These are phyloP conservation scores for Rotaria socialis DNA, from an alignment of 2,888 invertebrate species.

Conservation along the genomic window DNA sequence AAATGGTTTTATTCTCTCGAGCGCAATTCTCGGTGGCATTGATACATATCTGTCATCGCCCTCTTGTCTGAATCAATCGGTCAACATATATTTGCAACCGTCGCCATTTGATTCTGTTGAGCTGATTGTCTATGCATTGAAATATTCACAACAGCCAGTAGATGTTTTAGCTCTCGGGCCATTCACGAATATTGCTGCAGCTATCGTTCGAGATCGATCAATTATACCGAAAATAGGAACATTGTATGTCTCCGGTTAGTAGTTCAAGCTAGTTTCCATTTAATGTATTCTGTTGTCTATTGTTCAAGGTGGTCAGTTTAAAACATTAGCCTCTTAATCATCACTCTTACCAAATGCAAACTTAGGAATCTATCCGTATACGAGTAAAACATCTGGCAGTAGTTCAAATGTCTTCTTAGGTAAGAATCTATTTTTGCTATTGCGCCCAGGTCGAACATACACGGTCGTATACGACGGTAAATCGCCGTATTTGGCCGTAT, in stretches of 20 bases:
- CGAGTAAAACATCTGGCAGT: background rate
- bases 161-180: background rate
- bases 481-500: too few species aligned
- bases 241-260: background rate
- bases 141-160: background rate
- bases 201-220: background rate
- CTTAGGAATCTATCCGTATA: background rate
- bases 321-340: background rate
- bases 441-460: too few species aligned
- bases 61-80: background rate
- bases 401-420: background rate
- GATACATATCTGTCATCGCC: background rate
- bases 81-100: background rate
- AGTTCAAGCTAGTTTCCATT: background rate
- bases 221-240: background rate
- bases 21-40: background rate
- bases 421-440: background rate
- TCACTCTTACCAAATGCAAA: background rate
- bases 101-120: background rate
- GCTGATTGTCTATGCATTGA: background rate
- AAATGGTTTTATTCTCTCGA: background rate
- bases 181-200: background rate
- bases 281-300: too few species aligned
- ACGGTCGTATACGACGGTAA: too few species aligned
- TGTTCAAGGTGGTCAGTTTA: background rate